Percentiles rank a stretch among this genome's conserved stretches.
These are phyloP conservation scores for Biston stratarius DNA, from an alignment of 2,888 invertebrate species.

Conservation along the genomic window DNA sequence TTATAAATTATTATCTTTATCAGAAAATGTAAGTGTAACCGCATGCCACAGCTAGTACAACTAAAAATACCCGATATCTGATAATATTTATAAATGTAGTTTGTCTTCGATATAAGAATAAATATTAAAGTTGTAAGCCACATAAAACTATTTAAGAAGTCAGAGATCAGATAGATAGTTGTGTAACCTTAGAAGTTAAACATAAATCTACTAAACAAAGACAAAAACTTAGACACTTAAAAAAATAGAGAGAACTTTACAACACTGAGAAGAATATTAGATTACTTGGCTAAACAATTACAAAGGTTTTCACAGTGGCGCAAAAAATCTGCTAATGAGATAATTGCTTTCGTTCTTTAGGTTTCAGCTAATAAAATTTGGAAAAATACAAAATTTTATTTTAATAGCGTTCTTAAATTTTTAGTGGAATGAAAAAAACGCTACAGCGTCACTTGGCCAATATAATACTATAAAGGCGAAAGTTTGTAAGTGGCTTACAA, in stretches of 20 bases:
- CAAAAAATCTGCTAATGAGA: constrained; percentile 7
- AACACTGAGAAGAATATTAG: constrained; percentile 7
- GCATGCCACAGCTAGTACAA: too few relatives aligned
- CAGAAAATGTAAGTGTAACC: too few relatives aligned
- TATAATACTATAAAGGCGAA: too few relatives aligned
- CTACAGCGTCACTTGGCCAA: too few relatives aligned
- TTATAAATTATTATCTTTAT: too few relatives aligned
- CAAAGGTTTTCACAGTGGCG: not conserved
- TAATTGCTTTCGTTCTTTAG: constrained; percentile 9
- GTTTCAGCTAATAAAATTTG: constrained; percentile 5
- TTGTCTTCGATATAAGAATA: too few relatives aligned
- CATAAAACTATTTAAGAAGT: not conserved
- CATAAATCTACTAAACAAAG: constrained; percentile 12
- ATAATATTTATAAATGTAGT: too few relatives aligned
- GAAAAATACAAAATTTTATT: not conserved
- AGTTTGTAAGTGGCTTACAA: too few relatives aligned
- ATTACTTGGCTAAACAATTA: constrained; percentile 10
- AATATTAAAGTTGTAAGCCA: not conserved
- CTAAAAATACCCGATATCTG: too few relatives aligned
- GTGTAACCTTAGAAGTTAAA: constrained; percentile 10
- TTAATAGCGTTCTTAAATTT: not conserved
- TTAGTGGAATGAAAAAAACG: not conserved
- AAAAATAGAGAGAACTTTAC: constrained; percentile 9
- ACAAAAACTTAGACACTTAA: constrained; percentile 7
- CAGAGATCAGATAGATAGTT: constrained; percentile 7